Base-by-base conservation (phyloP, 2,888 invertebrate genomes). In the Smittia sp. region DNA sequence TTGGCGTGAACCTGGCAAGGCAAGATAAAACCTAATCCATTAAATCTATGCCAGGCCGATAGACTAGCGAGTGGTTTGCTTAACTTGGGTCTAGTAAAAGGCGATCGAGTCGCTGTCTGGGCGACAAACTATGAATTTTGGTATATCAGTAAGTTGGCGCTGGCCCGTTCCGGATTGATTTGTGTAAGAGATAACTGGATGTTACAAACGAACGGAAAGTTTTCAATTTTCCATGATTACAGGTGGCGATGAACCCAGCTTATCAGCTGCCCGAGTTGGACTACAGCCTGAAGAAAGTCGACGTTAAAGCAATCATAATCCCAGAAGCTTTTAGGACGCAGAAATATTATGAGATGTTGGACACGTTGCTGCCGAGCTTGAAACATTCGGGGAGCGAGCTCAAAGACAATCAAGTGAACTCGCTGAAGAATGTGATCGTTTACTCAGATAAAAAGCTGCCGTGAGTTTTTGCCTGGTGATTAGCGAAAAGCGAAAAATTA, bases 41-140 rank as follows among this genome's bases (percentile, higher is more conserved):
- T 11, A n/a, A n/a, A n/a, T n/a, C n/a, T n/a, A n/a, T n/a, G 58
- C 63, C 74, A 89, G 83, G 85, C 85, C 0, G 89, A 92, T 78
- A 83, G 83, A 73, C 78, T 93, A 1, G 93, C 92, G 0, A 89
- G 89, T 0, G 91, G 91, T 0, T 83, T 94, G 0, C 77, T 85
- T n/a, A 85, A 86, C 46, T 77, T 92, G 24, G 93, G 93, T 0
- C 78, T 94, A 18, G 79, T 86, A 73, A 85, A 81, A 27, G 92
- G 92, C 0, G 94, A 95, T 78, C 82, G 90, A 7, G 79, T 96
- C 1, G 94, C 90, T 0, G 83, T 95, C 22, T 93, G 92, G 90
- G 87, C 90, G 0, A 92, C 93, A 0, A 95, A 93, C 81, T 83
- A 85, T 39, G 80, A 86, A 62, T 89, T 93, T 78, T 96, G 94